Base-by-base conservation (phyloP, 2,888 invertebrate genomes). In the Bombylius discolor region DNA sequence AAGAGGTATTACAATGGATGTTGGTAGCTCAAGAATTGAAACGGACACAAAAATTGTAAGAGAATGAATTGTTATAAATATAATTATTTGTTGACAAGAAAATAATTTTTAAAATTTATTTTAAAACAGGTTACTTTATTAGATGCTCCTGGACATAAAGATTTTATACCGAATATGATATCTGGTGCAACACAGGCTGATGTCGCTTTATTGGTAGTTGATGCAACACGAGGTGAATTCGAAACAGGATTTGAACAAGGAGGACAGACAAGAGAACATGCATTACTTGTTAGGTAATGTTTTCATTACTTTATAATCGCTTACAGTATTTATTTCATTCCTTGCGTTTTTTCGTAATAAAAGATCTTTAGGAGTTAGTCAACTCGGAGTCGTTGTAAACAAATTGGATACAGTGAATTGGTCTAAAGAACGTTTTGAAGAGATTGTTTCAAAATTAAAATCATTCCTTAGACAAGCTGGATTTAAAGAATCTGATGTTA, bases 121-220 rank as follows among this genome's bases (percentile, higher is more conserved):
- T 23, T 23, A 23, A 23, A 23, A 23, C 58, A 77, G 72, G 83
- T 91, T 0, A 88, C 87, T 0, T 76, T 99, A 49, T 76, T 99
- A 56, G 99, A 99, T 79, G 97, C 99, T 36, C 99, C 99, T 1
- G 99, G 99, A 0, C 99, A 99, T 73, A 95, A 92, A 70, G 99
- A 99, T 72, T 99, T 99, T 69, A 98, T 99, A 68, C 98, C 99
- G 4, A 98, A 99, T 67, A 99, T 99, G 98, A 99, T 99, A 63
- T 91, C 90, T 13, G 98, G 98, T 14, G 96, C 98, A 4, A 91
- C 95, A 1, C 97, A 98, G 74, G 99, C 99, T 4, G 99, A 99
- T 77, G 97, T 94, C 1, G 97, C 96, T 13, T 77, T 99, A 42
- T 76, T 99, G 32, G 98, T 99, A 0, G 90, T 99, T 1, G 98